Conservation (phyloP, 1,140 invertebrate genomes). For the Drosophila lacteicornis region DNA sequence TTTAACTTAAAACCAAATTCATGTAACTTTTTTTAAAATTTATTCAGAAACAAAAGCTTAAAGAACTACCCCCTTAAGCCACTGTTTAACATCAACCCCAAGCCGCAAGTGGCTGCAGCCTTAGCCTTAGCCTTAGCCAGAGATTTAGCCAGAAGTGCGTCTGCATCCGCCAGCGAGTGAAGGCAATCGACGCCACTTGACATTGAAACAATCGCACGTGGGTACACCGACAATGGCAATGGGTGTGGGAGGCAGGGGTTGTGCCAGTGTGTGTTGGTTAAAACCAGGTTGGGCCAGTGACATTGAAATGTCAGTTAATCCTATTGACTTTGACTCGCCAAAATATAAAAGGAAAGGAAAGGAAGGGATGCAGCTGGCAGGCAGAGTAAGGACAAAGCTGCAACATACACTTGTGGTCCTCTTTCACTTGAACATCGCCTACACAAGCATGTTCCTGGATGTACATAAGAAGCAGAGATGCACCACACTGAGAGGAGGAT, state of each 20-base stretch:
- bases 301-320: slow-evolving; percentile 69
- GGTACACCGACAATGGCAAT: neutral
- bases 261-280: slow-evolving; percentile 12
- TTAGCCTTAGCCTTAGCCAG: slow-evolving; percentile 19
- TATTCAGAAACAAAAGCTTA: neutral
- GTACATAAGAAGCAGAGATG: neutral
- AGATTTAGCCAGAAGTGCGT: slow-evolving; percentile 32
- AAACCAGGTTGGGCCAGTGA: slow-evolving; percentile 48
- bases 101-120: slow-evolving; percentile 9
- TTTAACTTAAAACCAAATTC: neutral
- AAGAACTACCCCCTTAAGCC: neutral
- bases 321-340: slow-evolving; percentile 48
- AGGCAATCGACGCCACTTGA: slow-evolving; percentile 58
- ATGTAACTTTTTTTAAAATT: no score
- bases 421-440: slow-evolving; percentile 5
- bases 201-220: slow-evolving; percentile 69
- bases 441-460: neutral
- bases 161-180: slow-evolving; percentile 50
- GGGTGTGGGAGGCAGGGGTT: slow-evolving; percentile 5
- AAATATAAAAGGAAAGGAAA: slow-evolving; percentile 16
- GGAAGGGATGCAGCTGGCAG: slow-evolving; percentile 7
- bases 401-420: slow-evolving; percentile 7
- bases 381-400: slow-evolving; percentile 17
- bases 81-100: slow-evolving; percentile 9
- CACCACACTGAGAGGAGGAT: neutral